Conservation (phyloP, 2,113 vertebrate species). For the Muntiacus reevesi region DNA sequence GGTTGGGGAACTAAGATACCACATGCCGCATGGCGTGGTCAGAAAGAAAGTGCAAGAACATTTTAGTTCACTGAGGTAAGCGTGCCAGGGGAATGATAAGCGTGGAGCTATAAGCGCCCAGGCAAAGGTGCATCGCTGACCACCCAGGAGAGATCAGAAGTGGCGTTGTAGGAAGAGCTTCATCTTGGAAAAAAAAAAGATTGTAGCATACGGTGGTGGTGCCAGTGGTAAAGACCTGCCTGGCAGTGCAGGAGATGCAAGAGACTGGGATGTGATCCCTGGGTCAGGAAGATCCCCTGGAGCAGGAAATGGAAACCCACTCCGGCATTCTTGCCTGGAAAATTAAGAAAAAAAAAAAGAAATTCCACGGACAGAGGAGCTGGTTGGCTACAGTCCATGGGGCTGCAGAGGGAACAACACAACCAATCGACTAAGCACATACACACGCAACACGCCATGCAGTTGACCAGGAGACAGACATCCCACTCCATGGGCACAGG, state of each 20-base stretch:
- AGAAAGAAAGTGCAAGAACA: neutral
- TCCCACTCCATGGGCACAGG: neutral
- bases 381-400: neutral
- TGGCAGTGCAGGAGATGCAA: neutral
- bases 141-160: neutral
- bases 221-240: neutral
- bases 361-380: neutral
- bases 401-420: neutral
- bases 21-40: rapidly evolving
- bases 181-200: neutral
- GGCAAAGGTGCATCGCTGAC: neutral
- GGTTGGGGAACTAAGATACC: neutral
- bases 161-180: neutral
- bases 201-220: no score
- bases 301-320: neutral
- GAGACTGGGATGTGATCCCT: neutral
- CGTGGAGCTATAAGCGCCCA: rapidly evolving
- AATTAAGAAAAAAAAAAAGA: neutral
- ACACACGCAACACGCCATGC: rapidly evolving
- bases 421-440: rapidly evolving
- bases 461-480: no score
- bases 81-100: neutral
- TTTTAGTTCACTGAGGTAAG: neutral
- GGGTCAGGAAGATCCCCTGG: neutral
- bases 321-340: neutral